phyloP scores from a whole-genome alignment of 2,113 vertebrate species.

The Gallinago jamesoni region DNA sequence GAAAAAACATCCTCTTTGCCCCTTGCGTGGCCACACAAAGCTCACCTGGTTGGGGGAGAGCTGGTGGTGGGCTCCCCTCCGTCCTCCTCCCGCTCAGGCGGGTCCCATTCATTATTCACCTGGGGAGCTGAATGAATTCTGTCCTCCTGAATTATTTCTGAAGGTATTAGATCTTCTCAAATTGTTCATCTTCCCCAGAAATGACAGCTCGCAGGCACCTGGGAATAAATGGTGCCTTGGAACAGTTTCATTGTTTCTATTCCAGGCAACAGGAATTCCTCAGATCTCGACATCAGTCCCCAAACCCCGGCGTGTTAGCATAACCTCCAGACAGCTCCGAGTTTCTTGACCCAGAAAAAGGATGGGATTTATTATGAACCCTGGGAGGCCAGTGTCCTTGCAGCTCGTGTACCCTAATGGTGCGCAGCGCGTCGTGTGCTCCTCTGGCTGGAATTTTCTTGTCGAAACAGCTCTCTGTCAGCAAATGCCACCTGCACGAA shows the following conservation, averaged over 20 bases:
- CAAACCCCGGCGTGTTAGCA: constrained; percentile 32
- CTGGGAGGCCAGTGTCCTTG: constrained; percentile 35
- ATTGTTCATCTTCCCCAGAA: constrained; percentile 61
- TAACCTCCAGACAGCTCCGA: constrained; percentile 60
- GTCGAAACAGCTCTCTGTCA: neutral
- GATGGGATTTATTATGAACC: constrained; percentile 38
- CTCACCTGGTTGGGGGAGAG: neutral
- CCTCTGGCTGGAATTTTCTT: constrained; percentile 2
- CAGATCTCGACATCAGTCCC: constrained; percentile 59
- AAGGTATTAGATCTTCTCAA: constrained; percentile 63
- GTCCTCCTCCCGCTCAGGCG: neutral
- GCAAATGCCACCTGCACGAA: constrained; percentile 33
- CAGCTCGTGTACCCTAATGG: neutral
- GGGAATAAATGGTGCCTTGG: constrained; percentile 64
- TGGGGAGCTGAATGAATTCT: constrained; percentile 43
- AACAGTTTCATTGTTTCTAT: constrained; percentile 64
- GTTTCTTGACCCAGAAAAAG: constrained; percentile 64
- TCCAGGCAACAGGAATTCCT: constrained; percentile 65
- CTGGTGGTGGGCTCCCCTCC: neutral
- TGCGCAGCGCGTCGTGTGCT: neutral
- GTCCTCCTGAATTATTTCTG: constrained; percentile 67
- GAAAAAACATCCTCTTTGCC: neutral
- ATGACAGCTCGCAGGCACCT: constrained; percentile 58
- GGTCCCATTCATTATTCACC: constrained; percentile 42
- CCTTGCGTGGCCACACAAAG: neutral